Conservation (phyloP, 2,797 vertebrate species). For the Takifugu rubripes region DNA sequence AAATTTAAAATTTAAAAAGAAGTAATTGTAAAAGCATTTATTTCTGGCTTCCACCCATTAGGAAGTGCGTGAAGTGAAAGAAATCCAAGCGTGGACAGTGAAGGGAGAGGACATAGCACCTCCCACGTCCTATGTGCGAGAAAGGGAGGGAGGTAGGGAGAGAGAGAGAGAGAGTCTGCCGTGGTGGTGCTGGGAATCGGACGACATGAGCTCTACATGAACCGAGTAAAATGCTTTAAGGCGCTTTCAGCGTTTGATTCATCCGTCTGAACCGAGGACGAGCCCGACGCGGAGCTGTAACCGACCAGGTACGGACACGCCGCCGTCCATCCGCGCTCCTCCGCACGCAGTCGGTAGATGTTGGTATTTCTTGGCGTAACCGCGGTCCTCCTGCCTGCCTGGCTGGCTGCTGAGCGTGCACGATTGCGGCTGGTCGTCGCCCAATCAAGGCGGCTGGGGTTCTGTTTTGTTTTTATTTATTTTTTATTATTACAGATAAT, state of each 20-base stretch:
- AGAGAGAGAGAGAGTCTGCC: slow-evolving; percentile 27
- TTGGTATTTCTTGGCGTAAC: slow-evolving; percentile 54
- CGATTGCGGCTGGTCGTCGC: slow-evolving; percentile 9
- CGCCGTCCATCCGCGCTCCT: slow-evolving; percentile 11
- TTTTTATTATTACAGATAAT: not conserved
- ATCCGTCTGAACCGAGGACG: slow-evolving; percentile 59
- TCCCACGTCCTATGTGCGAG: slow-evolving; percentile 70
- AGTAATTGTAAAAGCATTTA: not conserved
- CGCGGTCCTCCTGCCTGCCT: slow-evolving; percentile 33
- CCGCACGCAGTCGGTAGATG: slow-evolving; percentile 27
- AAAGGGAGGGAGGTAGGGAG: slow-evolving; percentile 21
- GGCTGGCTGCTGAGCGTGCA: slow-evolving; percentile 29
- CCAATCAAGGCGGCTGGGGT: not conserved
- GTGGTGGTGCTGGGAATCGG: slow-evolving; percentile 65
- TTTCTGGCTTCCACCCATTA: slow-evolving; percentile 27
- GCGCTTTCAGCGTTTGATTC: slow-evolving; percentile 60
- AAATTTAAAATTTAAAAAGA: not conserved
- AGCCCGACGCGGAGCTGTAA: slow-evolving; percentile 59
- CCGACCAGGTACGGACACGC: slow-evolving; percentile 65
- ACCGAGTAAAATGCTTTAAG: slow-evolving; percentile 75
- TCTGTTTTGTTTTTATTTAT: not conserved
- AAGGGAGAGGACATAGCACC: slow-evolving; percentile 68
- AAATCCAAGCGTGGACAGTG: slow-evolving; percentile 57
- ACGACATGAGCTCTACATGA: slow-evolving; percentile 75
- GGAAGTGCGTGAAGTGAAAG: slow-evolving; percentile 46